Evolutionary conservation across 2,888 invertebrate genomes (phyloP).

Genomic region (Emmelina monodactyla): DNA sequence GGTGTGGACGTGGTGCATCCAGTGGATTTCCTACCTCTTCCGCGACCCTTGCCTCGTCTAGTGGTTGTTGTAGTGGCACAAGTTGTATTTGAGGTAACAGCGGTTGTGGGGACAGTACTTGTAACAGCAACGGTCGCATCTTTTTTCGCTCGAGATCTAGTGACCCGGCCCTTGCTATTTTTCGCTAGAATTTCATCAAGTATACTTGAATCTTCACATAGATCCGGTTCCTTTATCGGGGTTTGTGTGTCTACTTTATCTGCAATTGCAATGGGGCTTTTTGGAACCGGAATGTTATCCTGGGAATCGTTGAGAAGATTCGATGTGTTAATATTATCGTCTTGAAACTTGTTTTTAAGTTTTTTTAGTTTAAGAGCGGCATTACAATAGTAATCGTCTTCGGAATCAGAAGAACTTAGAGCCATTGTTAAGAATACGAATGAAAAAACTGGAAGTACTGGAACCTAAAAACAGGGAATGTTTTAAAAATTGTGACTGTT

Average conservation of each 20-base stretch:
- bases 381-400: constrained; percentile 49
- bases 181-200: constrained; percentile 14
- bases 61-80: not conserved
- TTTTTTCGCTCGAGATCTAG: not conserved
- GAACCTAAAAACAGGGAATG: no score
- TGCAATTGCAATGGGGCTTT: not conserved
- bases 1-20: not conserved
- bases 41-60: constrained; percentile 10
- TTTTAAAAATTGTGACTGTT: no score
- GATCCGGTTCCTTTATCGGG: no score
- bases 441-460: no score
- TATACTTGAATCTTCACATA: not conserved
- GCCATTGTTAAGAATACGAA: no score
- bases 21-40: constrained; percentile 11
- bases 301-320: constrained; percentile 21
- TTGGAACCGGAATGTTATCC: constrained; percentile 7
- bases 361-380: constrained; percentile 32
- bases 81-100: not conserved
- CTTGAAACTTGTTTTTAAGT: constrained; percentile 28
- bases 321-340: constrained; percentile 22
- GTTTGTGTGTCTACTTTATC: not conserved
- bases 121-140: not conserved
- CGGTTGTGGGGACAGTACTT: not conserved
- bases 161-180: not conserved
- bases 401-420: constrained; percentile 50